These are phyloP conservation scores for Cataglyphis rosenhaueri DNA, from an alignment of 2,888 invertebrate genomes.

Conservation along the genomic window DNA sequence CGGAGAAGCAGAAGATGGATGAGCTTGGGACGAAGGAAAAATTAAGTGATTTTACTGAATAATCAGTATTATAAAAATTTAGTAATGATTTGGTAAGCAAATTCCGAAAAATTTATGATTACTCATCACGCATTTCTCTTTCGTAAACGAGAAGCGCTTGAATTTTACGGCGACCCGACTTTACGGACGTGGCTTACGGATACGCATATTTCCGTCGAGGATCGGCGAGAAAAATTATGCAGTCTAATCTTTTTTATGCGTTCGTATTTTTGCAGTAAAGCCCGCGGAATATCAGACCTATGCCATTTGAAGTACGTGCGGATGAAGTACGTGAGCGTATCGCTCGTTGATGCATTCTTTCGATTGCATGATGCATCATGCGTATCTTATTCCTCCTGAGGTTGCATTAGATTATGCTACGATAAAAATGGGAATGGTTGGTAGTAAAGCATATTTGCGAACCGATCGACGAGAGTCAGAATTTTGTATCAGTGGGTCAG, in stretches of 20 bases:
- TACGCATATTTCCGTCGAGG: slow-evolving; percentile 14
- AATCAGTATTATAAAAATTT: slow-evolving; percentile 20
- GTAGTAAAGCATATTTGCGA: slow-evolving; percentile 5
- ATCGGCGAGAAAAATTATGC: slow-evolving; percentile 38
- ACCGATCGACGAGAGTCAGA: background rate
- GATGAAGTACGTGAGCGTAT: slow-evolving; percentile 11
- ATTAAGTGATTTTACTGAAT: background rate
- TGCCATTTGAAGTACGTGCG: background rate
- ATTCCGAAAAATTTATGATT: slow-evolving; percentile 22
- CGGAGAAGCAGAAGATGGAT: background rate
- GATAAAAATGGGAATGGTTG: slow-evolving; percentile 26
- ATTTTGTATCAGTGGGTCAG: background rate
- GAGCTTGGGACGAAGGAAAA: background rate
- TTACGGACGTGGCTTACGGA: background rate
- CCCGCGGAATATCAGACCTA: background rate
- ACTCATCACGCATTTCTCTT: slow-evolving; percentile 10
- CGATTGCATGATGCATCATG: slow-evolving; percentile 32
- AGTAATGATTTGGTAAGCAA: slow-evolving; percentile 33
- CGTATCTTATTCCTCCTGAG: background rate
- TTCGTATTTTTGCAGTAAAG: slow-evolving; percentile 23
- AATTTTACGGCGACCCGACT: slow-evolving; percentile 15
- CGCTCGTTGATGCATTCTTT: slow-evolving; percentile 29
- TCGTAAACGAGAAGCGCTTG: background rate
- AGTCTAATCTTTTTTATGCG: slow-evolving; percentile 41
- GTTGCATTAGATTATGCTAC: background rate